Conservation (phyloP, 1,140 invertebrate species). For the Babylonia areolata region DNA sequence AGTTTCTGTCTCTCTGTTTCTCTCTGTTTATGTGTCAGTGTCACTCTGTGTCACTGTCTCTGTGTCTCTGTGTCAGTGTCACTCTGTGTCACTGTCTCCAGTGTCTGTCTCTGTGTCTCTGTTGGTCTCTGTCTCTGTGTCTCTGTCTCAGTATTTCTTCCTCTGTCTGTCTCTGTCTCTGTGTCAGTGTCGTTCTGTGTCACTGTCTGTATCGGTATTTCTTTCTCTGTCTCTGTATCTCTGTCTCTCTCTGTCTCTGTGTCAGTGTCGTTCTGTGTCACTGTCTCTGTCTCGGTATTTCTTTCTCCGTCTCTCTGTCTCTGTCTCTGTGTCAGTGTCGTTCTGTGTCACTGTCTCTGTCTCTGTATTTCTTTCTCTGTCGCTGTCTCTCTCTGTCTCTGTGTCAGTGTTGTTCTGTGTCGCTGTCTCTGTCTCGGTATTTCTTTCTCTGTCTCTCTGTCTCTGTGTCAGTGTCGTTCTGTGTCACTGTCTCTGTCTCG, state of each 20-base stretch:
- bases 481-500: too few relatives aligned
- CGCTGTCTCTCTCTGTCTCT: too few relatives aligned
- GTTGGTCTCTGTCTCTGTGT: constrained; percentile 11
- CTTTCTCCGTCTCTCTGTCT: neutral
- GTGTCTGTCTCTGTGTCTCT: constrained; percentile 7
- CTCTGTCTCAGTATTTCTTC: constrained; percentile 6
- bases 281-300: neutral
- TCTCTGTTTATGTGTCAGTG: neutral
- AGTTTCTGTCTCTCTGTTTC: neutral
- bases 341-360: neutral
- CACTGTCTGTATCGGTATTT: neutral
- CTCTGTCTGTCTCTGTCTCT: constrained; percentile 25
- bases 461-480: too few relatives aligned
- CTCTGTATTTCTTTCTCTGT: neutral
- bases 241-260: constrained; percentile 20
- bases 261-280: neutral
- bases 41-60: neutral
- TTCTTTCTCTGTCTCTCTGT: too few relatives aligned
- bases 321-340: neutral
- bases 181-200: too few relatives aligned
- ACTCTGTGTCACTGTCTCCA: neutral
- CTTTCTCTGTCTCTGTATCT: constrained; percentile 18
- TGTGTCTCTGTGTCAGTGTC: constrained; percentile 4
- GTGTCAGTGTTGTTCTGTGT: too few relatives aligned
- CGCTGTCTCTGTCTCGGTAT: too few relatives aligned